Percentiles rank a stretch among this genome's conserved stretches.
phyloP scores from a whole-genome alignment of 2,797 vertebrate genomes.

The Astyanax mexicanus region DNA sequence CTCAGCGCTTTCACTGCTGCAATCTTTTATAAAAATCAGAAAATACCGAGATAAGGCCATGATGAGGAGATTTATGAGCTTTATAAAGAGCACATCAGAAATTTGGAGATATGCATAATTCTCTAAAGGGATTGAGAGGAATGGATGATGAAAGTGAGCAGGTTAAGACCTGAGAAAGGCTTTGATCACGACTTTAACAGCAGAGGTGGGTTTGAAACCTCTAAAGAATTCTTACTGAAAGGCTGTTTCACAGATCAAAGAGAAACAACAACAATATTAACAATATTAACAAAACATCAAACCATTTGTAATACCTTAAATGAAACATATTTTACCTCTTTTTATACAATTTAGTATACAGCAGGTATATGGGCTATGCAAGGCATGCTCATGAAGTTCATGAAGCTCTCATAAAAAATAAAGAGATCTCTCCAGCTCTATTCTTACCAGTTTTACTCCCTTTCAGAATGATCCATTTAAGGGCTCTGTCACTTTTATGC shows the following conservation, averaged over 20 bases:
- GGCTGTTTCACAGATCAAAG: background rate
- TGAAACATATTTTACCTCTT: no score
- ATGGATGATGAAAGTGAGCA: constrained; percentile 41
- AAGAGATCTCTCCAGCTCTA: no score
- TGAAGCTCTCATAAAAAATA: no score
- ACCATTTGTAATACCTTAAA: background rate
- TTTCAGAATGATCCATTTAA: no score
- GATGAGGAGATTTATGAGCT: background rate
- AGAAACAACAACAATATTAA: background rate
- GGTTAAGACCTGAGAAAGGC: constrained; percentile 1
- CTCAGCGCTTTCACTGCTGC: constrained; percentile 32
- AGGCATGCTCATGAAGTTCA: no score
- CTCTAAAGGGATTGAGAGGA: background rate
- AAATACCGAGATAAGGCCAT: background rate
- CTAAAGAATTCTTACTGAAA: background rate
- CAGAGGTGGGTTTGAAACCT: constrained; percentile 11
- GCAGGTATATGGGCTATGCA: no score
- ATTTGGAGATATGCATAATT: no score
- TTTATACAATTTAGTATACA: no score
- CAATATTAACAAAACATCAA: background rate
- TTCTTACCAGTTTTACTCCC: no score
- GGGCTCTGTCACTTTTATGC: no score
- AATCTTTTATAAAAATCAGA: no score
- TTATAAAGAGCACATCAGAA: background rate
- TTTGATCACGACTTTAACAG: constrained; percentile 36